Evolutionary conservation across 1,140 invertebrate species (phyloP).

Genomic region (Eumaeus atala): DNA sequence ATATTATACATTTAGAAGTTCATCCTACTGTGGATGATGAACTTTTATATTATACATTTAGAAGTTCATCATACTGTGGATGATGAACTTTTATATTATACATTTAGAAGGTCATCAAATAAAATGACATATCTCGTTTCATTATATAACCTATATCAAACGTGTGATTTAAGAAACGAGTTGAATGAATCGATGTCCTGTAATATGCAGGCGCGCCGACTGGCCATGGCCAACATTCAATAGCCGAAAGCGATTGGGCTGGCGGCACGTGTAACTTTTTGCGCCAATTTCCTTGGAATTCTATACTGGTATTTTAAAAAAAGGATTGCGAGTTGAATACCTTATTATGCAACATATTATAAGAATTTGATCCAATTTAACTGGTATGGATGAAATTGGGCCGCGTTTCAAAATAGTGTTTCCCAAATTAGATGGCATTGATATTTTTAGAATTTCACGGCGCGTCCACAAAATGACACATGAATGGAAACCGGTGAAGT

Average conservation of each 20-base stretch:
- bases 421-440: slow-evolving; percentile 22
- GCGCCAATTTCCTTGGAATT: slow-evolving; percentile 64
- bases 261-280: slow-evolving; percentile 72
- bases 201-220: slow-evolving; percentile 41
- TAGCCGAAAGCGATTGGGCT: slow-evolving; percentile 60
- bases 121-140: neutral
- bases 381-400: slow-evolving; percentile 12
- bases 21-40: no score
- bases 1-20: no score
- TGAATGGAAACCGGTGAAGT: slow-evolving; percentile 10
- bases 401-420: neutral
- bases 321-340: slow-evolving; percentile 56
- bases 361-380: slow-evolving; percentile 26
- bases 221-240: slow-evolving; percentile 63
- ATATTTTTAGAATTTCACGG: neutral
- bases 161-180: slow-evolving; percentile 33
- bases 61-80: no score
- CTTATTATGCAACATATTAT: slow-evolving; percentile 68
- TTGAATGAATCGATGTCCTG: slow-evolving; percentile 49
- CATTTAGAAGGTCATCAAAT: slow-evolving; percentile 5
- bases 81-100: no score
- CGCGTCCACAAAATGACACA: no score
- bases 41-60: no score
- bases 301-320: slow-evolving; percentile 47
- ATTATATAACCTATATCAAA: slow-evolving; percentile 27